Conservation (phyloP, 1,140 invertebrate genomes). For the Uloborus diversus region DNA sequence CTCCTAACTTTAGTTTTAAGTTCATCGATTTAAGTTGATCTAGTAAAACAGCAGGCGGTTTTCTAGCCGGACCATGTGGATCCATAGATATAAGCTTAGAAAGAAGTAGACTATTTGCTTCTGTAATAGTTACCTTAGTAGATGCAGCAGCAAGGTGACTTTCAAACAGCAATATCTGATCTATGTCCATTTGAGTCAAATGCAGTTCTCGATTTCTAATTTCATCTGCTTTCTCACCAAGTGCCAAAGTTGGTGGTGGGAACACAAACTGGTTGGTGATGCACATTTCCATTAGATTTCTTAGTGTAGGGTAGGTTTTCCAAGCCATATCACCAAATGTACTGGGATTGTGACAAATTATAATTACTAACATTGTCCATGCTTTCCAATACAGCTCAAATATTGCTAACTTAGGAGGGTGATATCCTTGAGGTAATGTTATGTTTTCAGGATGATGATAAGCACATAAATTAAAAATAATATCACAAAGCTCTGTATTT, state of each 20-base stretch:
- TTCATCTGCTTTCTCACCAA: constrained; percentile 72
- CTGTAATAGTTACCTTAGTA: constrained; percentile 85
- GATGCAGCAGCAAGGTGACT: constrained; percentile 88
- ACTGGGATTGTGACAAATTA: constrained; percentile 90
- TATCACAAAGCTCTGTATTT: constrained; percentile 86
- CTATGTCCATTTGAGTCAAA: constrained; percentile 77
- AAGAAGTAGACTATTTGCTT: constrained; percentile 86
- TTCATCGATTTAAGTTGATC: constrained; percentile 86
- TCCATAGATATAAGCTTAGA: constrained; percentile 85
- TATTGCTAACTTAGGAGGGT: constrained; percentile 89
- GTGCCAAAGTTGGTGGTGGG: constrained; percentile 74
- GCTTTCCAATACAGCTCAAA: constrained; percentile 92
- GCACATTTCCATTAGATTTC: constrained; percentile 94
- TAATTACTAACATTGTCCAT: constrained; percentile 88
- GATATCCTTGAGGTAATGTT: constrained; percentile 80
- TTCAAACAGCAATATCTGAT: constrained; percentile 91
- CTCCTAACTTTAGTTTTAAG: constrained; percentile 82
- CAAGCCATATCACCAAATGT: constrained; percentile 85
- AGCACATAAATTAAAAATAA: constrained; percentile 87
- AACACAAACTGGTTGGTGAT: constrained; percentile 86
- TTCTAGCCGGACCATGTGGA: constrained; percentile 79
- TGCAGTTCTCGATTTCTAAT: constrained; percentile 72
- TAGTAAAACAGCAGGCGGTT: constrained; percentile 78
- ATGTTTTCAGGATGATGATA: constrained; percentile 96
- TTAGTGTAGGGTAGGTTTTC: constrained; percentile 90